Percentiles rank a stretch among this genome's conserved stretches.
phyloP scores from a whole-genome alignment of 2,888 invertebrate species.

The Orchesellides sinensis region DNA sequence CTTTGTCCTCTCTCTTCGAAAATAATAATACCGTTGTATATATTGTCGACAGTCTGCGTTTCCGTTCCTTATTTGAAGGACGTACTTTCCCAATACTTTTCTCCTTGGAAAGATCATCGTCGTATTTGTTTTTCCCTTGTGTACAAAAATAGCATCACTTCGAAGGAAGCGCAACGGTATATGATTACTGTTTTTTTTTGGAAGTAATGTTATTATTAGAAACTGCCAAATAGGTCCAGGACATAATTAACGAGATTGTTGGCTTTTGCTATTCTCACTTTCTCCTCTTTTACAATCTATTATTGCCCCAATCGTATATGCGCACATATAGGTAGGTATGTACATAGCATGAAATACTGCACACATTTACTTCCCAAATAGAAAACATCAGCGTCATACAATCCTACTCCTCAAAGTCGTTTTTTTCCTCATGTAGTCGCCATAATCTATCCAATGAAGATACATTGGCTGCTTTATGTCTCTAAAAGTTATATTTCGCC shows the following conservation, averaged over 20 bases:
- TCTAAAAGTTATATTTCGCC: background rate
- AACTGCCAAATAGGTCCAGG: conserved; percentile 2
- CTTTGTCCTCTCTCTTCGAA: no score
- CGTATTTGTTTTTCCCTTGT: no score
- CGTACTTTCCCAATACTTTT: no score
- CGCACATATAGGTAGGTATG: background rate
- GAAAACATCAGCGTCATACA: conserved; percentile 1
- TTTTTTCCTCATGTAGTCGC: conserved; percentile 14
- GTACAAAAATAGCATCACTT: no score
- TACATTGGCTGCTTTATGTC: background rate
- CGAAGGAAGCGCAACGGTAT: no score
- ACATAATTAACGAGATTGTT: conserved; percentile 63
- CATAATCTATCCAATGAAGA: conserved; percentile 4
- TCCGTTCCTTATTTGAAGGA: no score
- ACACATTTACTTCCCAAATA: background rate
- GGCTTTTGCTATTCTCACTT: conserved; percentile 48
- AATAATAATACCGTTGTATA: no score
- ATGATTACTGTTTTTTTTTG: no score
- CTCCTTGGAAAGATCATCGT: no score
- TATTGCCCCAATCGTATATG: background rate
- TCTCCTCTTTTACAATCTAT: background rate
- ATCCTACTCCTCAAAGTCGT: conserved; percentile 12
- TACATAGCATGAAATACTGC: background rate
- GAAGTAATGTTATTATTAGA: no score
- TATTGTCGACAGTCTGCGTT: no score